phyloP scores from a whole-genome alignment of 2,113 vertebrate genomes.

The Entelurus aequoreus region DNA sequence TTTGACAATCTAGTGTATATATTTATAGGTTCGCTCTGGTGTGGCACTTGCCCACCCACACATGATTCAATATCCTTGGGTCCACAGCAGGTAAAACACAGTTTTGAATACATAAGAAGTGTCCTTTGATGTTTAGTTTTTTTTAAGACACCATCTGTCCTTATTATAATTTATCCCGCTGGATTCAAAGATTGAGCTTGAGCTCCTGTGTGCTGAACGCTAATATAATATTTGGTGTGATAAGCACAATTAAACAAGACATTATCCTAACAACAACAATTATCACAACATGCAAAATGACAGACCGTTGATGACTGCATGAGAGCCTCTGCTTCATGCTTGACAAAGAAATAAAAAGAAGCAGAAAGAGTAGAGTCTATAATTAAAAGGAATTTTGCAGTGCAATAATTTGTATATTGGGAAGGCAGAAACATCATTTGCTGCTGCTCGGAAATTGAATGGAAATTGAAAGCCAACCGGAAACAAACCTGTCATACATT shows the following conservation, averaged over 20 bases:
- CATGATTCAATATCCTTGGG: background rate
- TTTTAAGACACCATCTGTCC: conserved; percentile 25
- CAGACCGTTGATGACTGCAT: background rate
- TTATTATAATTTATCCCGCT: conserved; percentile 12
- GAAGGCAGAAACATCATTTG: background rate
- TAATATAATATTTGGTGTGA: conserved; percentile 13
- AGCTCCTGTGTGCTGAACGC: background rate
- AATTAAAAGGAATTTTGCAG: conserved; percentile 1
- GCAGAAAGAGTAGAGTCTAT: conserved; percentile 2
- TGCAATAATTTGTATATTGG: background rate
- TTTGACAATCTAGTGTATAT: no score
- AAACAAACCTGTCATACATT: background rate
- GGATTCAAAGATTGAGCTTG: conserved; percentile 25
- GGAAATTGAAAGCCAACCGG: background rate
- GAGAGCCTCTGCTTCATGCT: conserved; percentile 6
- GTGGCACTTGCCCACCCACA: conserved; percentile 19
- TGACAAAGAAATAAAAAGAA: conserved; percentile 3
- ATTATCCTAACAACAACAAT: conserved; percentile 17
- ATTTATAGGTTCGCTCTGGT: conserved; percentile 39
- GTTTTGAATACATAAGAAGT: conserved; percentile 1
- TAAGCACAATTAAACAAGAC: conserved; percentile 13
- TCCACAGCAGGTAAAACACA: background rate
- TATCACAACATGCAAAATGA: background rate
- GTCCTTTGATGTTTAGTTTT: background rate
- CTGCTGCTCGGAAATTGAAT: background rate